phyloP scores from a whole-genome alignment of 2,888 invertebrate genomes.

The Ecliptopera silaceata region DNA sequence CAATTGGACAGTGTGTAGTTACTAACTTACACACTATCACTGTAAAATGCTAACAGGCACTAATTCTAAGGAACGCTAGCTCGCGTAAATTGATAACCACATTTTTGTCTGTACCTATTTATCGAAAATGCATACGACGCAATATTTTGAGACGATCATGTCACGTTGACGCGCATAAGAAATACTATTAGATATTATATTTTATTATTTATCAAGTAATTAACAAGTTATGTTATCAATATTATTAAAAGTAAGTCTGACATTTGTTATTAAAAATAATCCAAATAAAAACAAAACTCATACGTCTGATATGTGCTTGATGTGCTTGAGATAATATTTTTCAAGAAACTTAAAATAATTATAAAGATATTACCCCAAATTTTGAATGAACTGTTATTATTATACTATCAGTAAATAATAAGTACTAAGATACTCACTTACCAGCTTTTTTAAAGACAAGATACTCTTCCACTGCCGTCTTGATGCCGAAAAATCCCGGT shows the following conservation, averaged over 20 bases:
- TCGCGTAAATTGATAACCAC: neutral
- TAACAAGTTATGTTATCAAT: too few species aligned
- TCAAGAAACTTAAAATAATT: too few species aligned
- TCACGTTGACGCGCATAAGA: neutral
- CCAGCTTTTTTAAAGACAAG: conserved; percentile 69
- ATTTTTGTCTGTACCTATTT: neutral
- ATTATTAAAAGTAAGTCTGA: too few species aligned
- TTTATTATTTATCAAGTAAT: too few species aligned
- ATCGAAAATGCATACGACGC: neutral
- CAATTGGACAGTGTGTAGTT: neutral
- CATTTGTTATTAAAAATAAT: too few species aligned
- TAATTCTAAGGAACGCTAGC: neutral
- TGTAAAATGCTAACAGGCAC: neutral
- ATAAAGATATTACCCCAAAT: too few species aligned
- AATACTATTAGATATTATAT: too few species aligned
- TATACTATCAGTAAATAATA: neutral
- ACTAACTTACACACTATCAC: neutral
- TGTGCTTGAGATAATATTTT: too few species aligned
- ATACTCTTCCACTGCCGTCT: conserved; percentile 46
- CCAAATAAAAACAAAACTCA: too few species aligned
- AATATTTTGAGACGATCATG: neutral
- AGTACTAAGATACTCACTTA: conserved; percentile 54
- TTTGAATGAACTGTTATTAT: too few species aligned
- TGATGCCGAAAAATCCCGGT: conserved; percentile 43
- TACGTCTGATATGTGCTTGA: too few species aligned